phyloP scores from a whole-genome alignment of 2,797 vertebrate genomes.

The Pseudochromis fuscus region DNA sequence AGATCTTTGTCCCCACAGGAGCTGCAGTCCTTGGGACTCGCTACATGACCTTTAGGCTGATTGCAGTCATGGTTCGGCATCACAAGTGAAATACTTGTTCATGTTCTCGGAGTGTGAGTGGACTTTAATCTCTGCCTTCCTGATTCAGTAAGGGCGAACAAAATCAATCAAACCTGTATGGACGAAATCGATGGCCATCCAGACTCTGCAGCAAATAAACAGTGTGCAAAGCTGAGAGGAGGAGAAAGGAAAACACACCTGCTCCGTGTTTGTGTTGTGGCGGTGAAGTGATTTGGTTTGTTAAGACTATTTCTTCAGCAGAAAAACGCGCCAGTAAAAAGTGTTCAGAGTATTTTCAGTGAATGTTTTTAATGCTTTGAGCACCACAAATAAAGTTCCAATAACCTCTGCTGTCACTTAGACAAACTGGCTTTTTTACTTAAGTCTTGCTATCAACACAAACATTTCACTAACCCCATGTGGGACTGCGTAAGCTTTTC shows the following conservation, averaged over 20 bases:
- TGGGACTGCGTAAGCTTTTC: slow-evolving; percentile 6
- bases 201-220: background rate
- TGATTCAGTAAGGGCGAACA: slow-evolving; percentile 30
- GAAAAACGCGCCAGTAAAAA: too few relatives aligned
- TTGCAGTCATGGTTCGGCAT: slow-evolving; percentile 43
- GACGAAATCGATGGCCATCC: slow-evolving; percentile 45
- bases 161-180: slow-evolving; percentile 50
- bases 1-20: background rate
- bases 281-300: background rate
- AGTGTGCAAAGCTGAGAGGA: slow-evolving; percentile 8
- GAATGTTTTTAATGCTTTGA: background rate
- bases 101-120: slow-evolving; percentile 21
- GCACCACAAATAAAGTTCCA: background rate
- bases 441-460: slow-evolving; percentile 1
- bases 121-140: slow-evolving; percentile 52
- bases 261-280: background rate
- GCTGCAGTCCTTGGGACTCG: slow-evolving; percentile 1
- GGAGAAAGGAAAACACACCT: background rate
- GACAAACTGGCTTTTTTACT: slow-evolving; percentile 12
- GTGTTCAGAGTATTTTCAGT: too few relatives aligned
- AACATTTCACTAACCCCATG: slow-evolving; percentile 1
- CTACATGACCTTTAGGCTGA: slow-evolving; percentile 39
- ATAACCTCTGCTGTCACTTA: background rate
- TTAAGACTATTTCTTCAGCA: background rate
- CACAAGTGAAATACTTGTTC: slow-evolving; percentile 26